Percentiles rank a stretch among this genome's conserved stretches.
Evolutionary conservation across 1,140 invertebrate genomes (phyloP).

Genomic region (Bilobella aurantiaca): DNA sequence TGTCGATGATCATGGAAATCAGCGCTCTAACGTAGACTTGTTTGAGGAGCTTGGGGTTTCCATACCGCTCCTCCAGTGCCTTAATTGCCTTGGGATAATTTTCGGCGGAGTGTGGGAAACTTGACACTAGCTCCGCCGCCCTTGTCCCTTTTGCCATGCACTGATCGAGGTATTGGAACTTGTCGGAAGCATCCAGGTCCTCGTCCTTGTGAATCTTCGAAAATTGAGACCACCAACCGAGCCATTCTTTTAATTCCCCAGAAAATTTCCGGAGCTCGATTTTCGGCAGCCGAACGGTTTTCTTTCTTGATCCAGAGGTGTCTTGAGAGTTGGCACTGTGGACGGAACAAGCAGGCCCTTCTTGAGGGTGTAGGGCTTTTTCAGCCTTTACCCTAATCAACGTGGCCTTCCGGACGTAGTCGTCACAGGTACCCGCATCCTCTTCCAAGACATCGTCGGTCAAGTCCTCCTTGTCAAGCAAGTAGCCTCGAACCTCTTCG

Average conservation of each 20-base stretch:
- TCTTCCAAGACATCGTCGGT: neutral
- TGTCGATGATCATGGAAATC: neutral
- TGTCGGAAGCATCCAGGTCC: conserved; percentile 32
- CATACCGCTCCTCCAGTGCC: conserved; percentile 6
- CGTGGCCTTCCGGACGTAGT: neutral
- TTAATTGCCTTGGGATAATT: conserved; percentile 21
- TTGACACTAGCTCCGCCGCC: conserved; percentile 13
- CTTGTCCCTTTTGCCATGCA: neutral
- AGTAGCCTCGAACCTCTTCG: neutral
- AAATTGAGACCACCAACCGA: conserved; percentile 39
- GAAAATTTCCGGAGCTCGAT: conserved; percentile 37
- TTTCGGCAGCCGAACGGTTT: conserved; percentile 34
- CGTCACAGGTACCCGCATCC: neutral
- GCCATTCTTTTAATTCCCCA: conserved; percentile 38
- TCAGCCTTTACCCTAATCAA: neutral
- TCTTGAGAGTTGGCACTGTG: neutral
- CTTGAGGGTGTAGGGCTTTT: neutral
- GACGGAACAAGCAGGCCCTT: neutral
- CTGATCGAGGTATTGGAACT: conserved; percentile 35
- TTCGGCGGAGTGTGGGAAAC: conserved; percentile 5
- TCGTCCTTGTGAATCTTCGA: conserved; percentile 38
- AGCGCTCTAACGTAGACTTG: conserved; percentile 12
- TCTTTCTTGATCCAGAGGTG: neutral
- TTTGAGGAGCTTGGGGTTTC: neutral
- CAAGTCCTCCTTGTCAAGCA: neutral